Evolutionary conservation across 2,113 vertebrate genomes (phyloP).

Genomic region (Antechinus flavipes): DNA sequence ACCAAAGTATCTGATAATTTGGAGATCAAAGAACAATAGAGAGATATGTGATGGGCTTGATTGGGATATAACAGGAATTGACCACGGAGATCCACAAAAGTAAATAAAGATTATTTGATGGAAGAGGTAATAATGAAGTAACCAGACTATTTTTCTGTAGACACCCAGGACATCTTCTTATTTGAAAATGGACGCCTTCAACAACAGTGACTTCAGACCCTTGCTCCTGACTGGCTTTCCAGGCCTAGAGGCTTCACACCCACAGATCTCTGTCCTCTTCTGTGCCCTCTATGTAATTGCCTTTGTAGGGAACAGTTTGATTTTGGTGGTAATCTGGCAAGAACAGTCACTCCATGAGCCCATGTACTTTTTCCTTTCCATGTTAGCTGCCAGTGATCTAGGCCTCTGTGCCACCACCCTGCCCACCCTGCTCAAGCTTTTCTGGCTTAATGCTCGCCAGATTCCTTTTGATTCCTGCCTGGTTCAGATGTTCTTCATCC

Average conservation of each 20-base stretch:
- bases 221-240: slow-evolving; percentile 55
- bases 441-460: slow-evolving; percentile 49
- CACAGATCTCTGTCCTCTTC: slow-evolving; percentile 62
- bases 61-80: not conserved
- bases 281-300: slow-evolving; percentile 38
- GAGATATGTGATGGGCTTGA: not conserved
- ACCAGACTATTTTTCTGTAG: not conserved
- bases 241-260: slow-evolving; percentile 49
- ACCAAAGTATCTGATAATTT: not conserved
- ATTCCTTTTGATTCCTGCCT: slow-evolving; percentile 55
- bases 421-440: slow-evolving; percentile 55
- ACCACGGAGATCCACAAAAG: not conserved
- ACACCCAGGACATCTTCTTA: not conserved
- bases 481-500: slow-evolving; percentile 65
- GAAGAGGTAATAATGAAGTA: not conserved
- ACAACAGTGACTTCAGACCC: not conserved
- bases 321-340: slow-evolving; percentile 37
- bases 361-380: slow-evolving; percentile 59
- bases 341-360: slow-evolving; percentile 54
- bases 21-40: not conserved
- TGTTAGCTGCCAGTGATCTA: slow-evolving; percentile 54
- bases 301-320: slow-evolving; percentile 33
- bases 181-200: not conserved
- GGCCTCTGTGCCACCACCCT: slow-evolving; percentile 54
- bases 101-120: not conserved